Base-by-base conservation (phyloP, 2,888 invertebrate species). In the Beris morrisii region DNA sequence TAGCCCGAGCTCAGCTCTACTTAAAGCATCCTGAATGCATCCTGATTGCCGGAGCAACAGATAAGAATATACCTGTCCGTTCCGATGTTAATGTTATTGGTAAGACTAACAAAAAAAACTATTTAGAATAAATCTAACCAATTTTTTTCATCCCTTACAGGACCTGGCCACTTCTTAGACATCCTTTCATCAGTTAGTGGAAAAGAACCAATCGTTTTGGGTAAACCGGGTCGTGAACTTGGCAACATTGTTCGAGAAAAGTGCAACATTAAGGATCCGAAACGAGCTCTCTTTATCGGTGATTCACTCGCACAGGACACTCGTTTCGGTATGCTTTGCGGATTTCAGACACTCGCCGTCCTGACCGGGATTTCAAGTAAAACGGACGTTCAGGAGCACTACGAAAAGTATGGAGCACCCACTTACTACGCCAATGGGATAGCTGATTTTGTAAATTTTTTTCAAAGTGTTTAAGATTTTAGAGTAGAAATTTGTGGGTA, bases 221-320 rank as follows among this genome's bases (percentile, higher is more conserved):
- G 81, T 1, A 85, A 85, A 70, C 85, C 85, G 0, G 81, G 83
- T 1, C 70, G 74, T 11, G 70, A 71, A 2, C 67, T 83, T 54
- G 79, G 76, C 22, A 72, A 80, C 0, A 68, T 77, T 68, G 45
- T 80, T 2, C 58, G 72, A 3, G 69, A 73, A 53, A 71, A 58
- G 32, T 79, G 73, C 54, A 68, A 75, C 1, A 72, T 92, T 22
- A 77, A 76, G 0, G 83, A 89, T 68, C 85, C 90, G 0, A 81
- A 82, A 38, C 83, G 88, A 68, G 88, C 89, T 0, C 79, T 95
- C 5, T 93, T 95, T 85, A 88, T 95, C 74, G 95, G 95, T 44
- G 95, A 95, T 77, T 88, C 90, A 90, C 83, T 90, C 48, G 87
- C 89, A 68, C 92, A 93, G 74, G 94, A 95, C 78, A 85, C 95